These are phyloP conservation scores for Meloe dianella DNA, from an alignment of 2,888 invertebrate genomes.

Conservation along the genomic window DNA sequence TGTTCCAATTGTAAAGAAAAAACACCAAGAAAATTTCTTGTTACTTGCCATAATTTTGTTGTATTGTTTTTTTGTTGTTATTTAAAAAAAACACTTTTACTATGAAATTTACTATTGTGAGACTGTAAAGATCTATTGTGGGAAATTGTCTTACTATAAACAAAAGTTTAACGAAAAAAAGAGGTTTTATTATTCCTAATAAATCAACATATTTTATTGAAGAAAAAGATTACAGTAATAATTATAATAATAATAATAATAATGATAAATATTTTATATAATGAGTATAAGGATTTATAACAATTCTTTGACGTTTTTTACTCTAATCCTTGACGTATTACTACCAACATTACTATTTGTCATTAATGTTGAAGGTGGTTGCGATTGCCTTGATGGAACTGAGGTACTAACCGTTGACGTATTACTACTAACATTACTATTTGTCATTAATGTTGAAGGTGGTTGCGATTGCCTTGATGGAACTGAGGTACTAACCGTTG, in stretches of 20 bases:
- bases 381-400: no score
- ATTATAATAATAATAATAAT: background rate
- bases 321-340: background rate
- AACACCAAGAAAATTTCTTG: conserved; percentile 46
- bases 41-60: conserved; percentile 52
- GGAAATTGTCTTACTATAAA: conserved; percentile 31
- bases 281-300: background rate
- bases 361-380: no score
- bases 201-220: background rate
- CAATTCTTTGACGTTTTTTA: background rate
- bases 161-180: background rate
- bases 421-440: no score
- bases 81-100: conserved; percentile 43
- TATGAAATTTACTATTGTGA: conserved; percentile 49
- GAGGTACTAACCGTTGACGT: no score
- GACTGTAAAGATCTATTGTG: conserved; percentile 53
- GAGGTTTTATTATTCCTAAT: background rate
- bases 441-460: no score
- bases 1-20: conserved; percentile 15
- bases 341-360: no score
- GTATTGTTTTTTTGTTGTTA: conserved; percentile 52
- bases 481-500: no score
- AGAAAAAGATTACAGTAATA: background rate
- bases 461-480: no score
- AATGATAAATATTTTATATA: background rate